phyloP scores from a whole-genome alignment of 1,140 invertebrate genomes.

The Bombus affinis region DNA sequence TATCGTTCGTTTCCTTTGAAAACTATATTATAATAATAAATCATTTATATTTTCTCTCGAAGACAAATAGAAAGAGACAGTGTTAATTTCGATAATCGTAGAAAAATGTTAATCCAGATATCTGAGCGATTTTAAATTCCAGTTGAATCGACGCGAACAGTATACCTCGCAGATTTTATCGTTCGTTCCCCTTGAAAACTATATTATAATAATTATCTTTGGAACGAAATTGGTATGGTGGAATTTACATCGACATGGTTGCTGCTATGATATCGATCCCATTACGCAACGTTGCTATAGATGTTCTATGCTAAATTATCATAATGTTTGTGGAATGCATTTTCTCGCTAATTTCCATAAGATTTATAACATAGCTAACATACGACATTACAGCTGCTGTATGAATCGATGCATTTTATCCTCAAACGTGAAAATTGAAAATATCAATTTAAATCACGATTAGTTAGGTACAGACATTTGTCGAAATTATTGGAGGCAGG shows the following conservation, averaged over 20 bases:
- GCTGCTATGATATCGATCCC: background rate
- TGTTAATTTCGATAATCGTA: too few relatives aligned
- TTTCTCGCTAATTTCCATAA: constrained; percentile 4
- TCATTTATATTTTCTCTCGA: too few relatives aligned
- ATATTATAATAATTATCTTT: background rate
- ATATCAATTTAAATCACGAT: background rate
- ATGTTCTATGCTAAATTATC: background rate
- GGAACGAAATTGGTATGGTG: background rate
- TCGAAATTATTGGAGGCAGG: background rate
- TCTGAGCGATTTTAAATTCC: background rate
- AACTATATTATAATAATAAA: too few relatives aligned
- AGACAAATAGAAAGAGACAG: too few relatives aligned
- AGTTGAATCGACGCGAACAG: background rate
- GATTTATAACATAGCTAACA: background rate
- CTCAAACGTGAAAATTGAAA: background rate
- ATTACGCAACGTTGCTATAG: background rate
- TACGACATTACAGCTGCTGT: background rate
- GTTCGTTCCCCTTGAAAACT: background rate
- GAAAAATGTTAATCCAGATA: too few relatives aligned
- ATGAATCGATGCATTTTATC: background rate
- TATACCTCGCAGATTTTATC: background rate
- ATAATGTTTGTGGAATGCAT: background rate
- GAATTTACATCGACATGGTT: constrained; percentile 14
- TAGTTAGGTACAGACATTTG: too few relatives aligned
- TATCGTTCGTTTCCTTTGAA: too few relatives aligned